A percentile compares a stretch with the other conserved stretches of the same genome.
Conservation (phyloP, 64 coral and sea anemone species). For the Platygyra sinensis region DNA sequence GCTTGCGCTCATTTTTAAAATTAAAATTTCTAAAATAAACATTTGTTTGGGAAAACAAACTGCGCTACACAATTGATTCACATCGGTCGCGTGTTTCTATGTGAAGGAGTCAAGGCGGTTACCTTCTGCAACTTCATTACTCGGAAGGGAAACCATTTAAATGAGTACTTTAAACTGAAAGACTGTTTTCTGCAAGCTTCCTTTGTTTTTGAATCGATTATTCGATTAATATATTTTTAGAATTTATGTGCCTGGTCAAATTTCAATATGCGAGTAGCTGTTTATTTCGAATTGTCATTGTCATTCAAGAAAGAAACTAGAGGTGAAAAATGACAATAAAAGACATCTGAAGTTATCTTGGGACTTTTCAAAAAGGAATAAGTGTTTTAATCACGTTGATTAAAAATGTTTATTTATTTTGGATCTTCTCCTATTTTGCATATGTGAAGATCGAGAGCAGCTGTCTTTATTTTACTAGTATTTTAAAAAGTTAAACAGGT, state of each 20-base stretch:
- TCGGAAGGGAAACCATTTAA: not conserved
- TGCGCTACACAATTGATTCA: not conserved
- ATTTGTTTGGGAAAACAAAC: not conserved
- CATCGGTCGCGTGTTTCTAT: not conserved
- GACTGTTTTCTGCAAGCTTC: not conserved
- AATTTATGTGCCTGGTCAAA: not conserved
- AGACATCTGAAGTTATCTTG: not conserved
- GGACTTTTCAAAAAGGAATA: not conserved
- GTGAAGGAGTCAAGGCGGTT: not conserved
- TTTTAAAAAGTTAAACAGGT: not conserved
- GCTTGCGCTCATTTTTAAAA: not conserved
- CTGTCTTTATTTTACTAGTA: slow-evolving; percentile 7
- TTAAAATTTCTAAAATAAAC: not conserved
- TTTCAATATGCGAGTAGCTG: not conserved
- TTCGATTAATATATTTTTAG: not conserved
- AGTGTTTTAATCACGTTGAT: not conserved
- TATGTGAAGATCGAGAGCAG: not conserved
- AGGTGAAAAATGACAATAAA: not conserved
- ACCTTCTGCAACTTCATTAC: not conserved
- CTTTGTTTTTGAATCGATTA: not conserved
- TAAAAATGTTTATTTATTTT: slow-evolving; percentile 13
- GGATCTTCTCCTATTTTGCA: not conserved
- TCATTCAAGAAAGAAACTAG: not conserved
- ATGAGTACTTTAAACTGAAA: not conserved
- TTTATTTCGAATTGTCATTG: not conserved